Base-by-base conservation (phyloP, 2,888 invertebrate genomes). In the Luffia ferchaultella region DNA sequence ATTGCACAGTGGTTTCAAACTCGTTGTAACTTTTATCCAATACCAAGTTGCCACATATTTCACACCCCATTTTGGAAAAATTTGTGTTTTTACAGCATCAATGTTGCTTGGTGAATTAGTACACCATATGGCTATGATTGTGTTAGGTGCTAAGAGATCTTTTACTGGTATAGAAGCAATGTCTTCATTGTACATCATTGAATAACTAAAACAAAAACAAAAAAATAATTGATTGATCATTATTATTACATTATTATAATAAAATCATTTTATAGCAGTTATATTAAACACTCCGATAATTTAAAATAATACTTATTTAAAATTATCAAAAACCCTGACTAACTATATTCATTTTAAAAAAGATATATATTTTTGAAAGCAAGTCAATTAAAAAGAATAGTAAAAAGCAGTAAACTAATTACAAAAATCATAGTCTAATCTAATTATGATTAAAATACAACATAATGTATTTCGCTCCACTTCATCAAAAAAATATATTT, bases 41-140 rank as follows among this genome's bases (percentile, higher is more conserved):
- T 89, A 92, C 91, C 96, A 93, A 55, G 88, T 91, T 1, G 91
- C 88, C 5, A 90, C 57, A 62, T 89, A 87, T 45, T 85, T 74
- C 0, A 97, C 82, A 12, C 89, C 87, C 97, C 97, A 97, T 40
- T 77, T 71, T 0, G 91, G 90, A 63, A 98, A 90, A 59, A 96
- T 87, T n/a, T 88, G 72, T 2, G 90, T 78, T 60, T 87, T 85
- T 18, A 96, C 83, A 53, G 88, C 88, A 9, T 86, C 68, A 50
- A 92, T 80, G 66, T 94, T 91, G 59, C 86, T 88, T 1, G 77
- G 68, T 16, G 93, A 89, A 75, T 98, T 98, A 15, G 98, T 98
- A 62, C 96, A 95, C 98, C 98, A 98, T 41, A 97, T 86, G 15
- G 89, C 92, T 12, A 97, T 82, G 1, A 97, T 66, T 41, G 92